phyloP scores from a whole-genome alignment of 2,797 vertebrate genomes.

The Myotis myotis region DNA sequence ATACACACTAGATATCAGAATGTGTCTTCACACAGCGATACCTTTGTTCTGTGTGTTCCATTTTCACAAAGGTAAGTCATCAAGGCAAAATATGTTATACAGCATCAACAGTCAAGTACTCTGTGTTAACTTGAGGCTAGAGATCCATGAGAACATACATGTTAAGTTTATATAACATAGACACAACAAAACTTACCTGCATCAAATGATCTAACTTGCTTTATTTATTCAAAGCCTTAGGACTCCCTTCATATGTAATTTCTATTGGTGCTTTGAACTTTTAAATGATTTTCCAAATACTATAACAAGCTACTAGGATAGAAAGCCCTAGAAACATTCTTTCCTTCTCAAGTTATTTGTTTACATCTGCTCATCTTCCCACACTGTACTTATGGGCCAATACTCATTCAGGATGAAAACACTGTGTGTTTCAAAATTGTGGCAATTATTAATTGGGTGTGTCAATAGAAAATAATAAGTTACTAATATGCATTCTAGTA shows the following conservation, averaged over 20 bases:
- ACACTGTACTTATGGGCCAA: not conserved
- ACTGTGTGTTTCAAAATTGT: not conserved
- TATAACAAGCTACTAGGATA: not conserved
- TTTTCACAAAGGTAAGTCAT: not conserved
- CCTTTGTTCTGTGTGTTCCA: not conserved
- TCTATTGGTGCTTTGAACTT: not conserved
- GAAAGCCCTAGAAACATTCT: not conserved
- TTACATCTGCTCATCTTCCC: not conserved
- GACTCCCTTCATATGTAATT: not conserved
- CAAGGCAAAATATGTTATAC: not conserved
- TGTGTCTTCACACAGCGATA: not conserved
- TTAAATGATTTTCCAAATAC: not conserved
- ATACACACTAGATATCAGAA: not conserved
- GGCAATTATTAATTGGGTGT: not conserved
- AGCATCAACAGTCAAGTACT: not conserved
- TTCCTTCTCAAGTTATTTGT: not conserved
- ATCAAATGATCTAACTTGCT: not conserved
- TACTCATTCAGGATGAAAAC: not conserved
- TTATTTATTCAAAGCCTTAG: not conserved
- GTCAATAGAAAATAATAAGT: not conserved
- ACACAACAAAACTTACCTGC: not conserved
- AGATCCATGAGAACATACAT: not conserved
- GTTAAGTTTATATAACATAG: not conserved
- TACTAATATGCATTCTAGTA: not conserved
- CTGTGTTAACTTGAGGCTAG: not conserved